Evolutionary conservation across 2,888 invertebrate species (phyloP), one percentile per base, ranked within the genome.

Genomic region (Cheilosia scutellata): DNA sequence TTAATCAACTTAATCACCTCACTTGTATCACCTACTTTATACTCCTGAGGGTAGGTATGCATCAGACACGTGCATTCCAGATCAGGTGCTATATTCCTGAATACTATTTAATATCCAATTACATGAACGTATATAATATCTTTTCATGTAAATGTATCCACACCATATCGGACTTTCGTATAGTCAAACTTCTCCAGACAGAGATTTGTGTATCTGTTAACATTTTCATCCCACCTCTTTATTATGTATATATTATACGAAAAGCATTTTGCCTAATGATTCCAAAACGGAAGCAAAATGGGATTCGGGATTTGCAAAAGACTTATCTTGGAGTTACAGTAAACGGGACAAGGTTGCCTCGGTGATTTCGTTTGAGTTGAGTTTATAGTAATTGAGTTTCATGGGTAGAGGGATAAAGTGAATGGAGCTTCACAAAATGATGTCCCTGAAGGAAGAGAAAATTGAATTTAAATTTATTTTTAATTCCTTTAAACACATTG

Each of bases 271-370:
- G 60, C 65, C 66, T 68, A 83, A 77, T 77, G 71, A 82, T 82
- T 62, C 55, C 72, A 65, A 83, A 79, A 78, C 63, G 78, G 66
- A 84, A 66, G 65, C 70, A 71, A 71, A 84, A 75, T 80, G 80
- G 9, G 70, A 75, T 80, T 65, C 42, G 53, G 80, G 65, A 80
- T 84, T 84, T 80, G 42, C 71, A 60, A 57, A 57, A 55, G 80
- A 62, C 70, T 79, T 83, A 70, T 74, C 78, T 71, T 11, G 16
- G 53, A 65, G 42, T 63, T 70, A 27, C 63, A 47, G 53, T 62
- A 44, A 63, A 72, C 51, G 16, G 11, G 29, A 11, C 13, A 47
- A 20, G 16, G 29, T 25, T 51, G 27, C 25, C 6, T 16, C 16
- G 20, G 3, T 40, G 40, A 53, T 16, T 42, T 55, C 42, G 31